phyloP scores from a whole-genome alignment of 2,797 vertebrate species.

The Falco novaeseelandiae region DNA sequence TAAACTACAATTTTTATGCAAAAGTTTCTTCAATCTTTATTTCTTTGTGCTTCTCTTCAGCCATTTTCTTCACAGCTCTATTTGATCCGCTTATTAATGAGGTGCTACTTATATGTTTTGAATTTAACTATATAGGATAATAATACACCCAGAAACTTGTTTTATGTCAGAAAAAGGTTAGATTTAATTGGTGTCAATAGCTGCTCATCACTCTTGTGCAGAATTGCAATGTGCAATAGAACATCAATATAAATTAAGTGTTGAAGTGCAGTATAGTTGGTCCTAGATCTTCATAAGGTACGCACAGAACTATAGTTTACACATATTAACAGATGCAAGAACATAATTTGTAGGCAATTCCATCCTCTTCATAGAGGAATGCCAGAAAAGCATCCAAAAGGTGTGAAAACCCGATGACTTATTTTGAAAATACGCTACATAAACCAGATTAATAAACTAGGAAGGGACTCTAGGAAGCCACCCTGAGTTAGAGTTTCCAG shows the following conservation, averaged over 20 bases:
- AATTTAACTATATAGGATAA: background rate
- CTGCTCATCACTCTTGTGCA: background rate
- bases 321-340: background rate
- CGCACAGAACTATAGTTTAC: background rate
- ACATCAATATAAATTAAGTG: background rate
- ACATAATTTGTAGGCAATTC: background rate
- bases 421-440: background rate
- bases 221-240: background rate
- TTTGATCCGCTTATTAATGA: background rate
- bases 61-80: background rate
- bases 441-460: background rate
- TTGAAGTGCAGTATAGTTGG: background rate
- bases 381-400: background rate
- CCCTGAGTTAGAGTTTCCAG: background rate
- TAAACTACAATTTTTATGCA: background rate
- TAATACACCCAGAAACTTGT: background rate
- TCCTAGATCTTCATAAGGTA: background rate
- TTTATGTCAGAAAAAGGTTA: background rate
- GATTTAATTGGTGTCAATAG: background rate
- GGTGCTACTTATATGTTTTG: background rate
- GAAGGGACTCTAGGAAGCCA: background rate
- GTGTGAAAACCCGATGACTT: background rate
- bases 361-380: background rate
- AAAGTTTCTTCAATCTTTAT: background rate
- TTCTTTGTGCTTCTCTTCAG: background rate